Evolutionary conservation across 2,888 invertebrate genomes (phyloP), one percentile per base, ranked within the genome.

Genomic region (Mallateleia sp.): DNA sequence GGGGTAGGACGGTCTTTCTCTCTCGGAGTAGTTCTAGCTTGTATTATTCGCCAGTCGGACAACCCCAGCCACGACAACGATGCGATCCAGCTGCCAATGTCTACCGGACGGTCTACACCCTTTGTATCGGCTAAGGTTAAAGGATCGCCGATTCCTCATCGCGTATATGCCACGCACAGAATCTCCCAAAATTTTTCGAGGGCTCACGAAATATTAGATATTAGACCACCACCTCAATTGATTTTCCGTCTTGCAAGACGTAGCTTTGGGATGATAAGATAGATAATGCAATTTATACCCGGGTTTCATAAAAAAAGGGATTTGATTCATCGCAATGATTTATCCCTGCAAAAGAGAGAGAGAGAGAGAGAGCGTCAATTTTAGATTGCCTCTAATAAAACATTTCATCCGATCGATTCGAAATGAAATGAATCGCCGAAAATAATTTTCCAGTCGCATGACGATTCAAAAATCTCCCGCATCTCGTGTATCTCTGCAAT

Each of bases 41-140:
- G 94, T 94, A 94, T 93, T 94, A 94, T 93, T 93, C 94, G 91
- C 91, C 91, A 90, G 91, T 92, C 90, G 91, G 93, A 93, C 94
- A 92, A 91, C 90, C 93, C 92, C 89, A 89, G 89, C 89, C 89
- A 90, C 91, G 91, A 92, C 91, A 92, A 91, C 91, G 92, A 93
- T 90, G 91, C 77, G 92, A 91, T 93, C 92, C 93, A 92, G 93
- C 93, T 93, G 93, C 92, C 92, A 93, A 93, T 92, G 91, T 90
- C 92, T 89, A 90, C 86, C 77, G 87, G 75, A 42, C 69, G 62
- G 82, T 77, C 74, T 54, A 67, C 75, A 84, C 84, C 75, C 85
- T 77, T 79, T 69, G 62, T 75, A 85, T 85, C 85, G 85, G 58
- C 69, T 56, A 58, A 75, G 85, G 81, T 80, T 58, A 80, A 80